Percentiles rank a stretch among this genome's conserved stretches.
Evolutionary conservation across 2,888 invertebrate species (phyloP).

Genomic region (Agonum fuliginosum): DNA sequence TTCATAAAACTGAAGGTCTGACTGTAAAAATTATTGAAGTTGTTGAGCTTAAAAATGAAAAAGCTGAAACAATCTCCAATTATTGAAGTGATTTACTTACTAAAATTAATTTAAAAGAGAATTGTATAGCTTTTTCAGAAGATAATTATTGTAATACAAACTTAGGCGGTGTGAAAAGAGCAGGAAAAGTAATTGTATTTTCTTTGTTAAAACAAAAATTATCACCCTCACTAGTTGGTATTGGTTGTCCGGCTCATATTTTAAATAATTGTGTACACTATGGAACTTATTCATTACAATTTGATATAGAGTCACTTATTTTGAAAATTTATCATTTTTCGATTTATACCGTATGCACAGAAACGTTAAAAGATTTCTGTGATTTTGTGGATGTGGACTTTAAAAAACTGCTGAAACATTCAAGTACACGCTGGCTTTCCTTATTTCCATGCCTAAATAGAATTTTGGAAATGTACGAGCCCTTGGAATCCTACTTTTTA

Average conservation of each 20-base stretch:
- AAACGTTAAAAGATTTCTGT: not conserved
- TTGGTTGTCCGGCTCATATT: conserved; percentile 55
- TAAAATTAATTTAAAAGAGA: conserved; percentile 2
- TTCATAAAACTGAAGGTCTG: conserved; percentile 64
- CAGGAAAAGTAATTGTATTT: conserved; percentile 54
- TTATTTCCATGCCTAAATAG: conserved; percentile 45
- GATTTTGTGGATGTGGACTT: conserved; percentile 24
- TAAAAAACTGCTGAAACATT: conserved; percentile 38
- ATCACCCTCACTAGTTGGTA: conserved; percentile 27
- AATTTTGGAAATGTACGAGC: conserved; percentile 51
- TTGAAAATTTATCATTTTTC: conserved; percentile 45
- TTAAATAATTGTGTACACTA: conserved; percentile 43
- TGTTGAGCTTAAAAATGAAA: too few species aligned
- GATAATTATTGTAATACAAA: conserved; percentile 58
- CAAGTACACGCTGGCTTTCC: conserved; percentile 15
- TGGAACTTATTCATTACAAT: conserved; percentile 22
- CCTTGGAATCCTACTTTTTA: conserved; percentile 45
- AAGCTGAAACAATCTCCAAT: conserved; percentile 63
- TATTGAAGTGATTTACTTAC: conserved; percentile 57
- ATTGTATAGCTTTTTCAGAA: conserved; percentile 46
- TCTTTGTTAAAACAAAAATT: conserved; percentile 19
- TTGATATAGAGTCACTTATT: conserved; percentile 41
- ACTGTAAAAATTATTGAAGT: conserved; percentile 60
- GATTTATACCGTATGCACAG: conserved; percentile 15
- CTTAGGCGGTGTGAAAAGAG: conserved; percentile 49